phyloP scores from a whole-genome alignment of 2,113 vertebrate genomes.

The Neolamprologus tretocephalus region DNA sequence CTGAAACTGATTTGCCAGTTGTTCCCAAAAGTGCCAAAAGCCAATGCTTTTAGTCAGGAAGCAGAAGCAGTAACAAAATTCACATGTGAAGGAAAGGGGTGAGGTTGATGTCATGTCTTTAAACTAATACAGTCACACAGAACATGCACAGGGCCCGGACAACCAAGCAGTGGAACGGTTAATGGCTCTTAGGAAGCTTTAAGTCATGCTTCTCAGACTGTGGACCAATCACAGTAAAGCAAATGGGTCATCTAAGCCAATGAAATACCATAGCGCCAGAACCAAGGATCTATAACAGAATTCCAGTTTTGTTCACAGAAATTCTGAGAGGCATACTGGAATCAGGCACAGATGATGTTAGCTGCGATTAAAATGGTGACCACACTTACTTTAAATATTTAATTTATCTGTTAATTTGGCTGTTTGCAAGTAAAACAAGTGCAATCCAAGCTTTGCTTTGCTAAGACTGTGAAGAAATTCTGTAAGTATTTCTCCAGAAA shows the following conservation, averaged over 20 bases:
- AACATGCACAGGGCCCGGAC: background rate
- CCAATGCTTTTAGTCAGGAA: background rate
- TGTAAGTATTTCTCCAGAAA: background rate
- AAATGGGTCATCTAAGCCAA: conserved; percentile 7
- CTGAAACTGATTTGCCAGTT: background rate
- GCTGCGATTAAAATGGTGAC: conserved; percentile 1
- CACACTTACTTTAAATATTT: background rate
- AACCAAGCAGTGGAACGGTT: background rate
- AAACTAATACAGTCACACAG: background rate
- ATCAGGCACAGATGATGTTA: background rate
- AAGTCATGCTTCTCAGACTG: background rate
- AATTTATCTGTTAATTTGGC: background rate
- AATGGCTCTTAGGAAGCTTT: conserved; percentile 2
- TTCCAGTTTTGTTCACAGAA: conserved; percentile 15
- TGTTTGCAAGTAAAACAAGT: background rate
- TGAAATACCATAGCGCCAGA: background rate
- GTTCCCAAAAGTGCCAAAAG: background rate
- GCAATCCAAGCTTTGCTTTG: background rate
- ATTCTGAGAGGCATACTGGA: background rate
- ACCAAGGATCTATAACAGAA: conserved; percentile 18
- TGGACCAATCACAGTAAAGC: conserved; percentile 11
- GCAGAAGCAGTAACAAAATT: background rate
- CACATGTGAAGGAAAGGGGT: background rate
- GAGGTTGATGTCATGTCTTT: background rate
- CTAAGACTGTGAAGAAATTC: background rate